Conservation (phyloP, 1,140 invertebrate genomes). For the Ceratoteleas bidentatus region DNA sequence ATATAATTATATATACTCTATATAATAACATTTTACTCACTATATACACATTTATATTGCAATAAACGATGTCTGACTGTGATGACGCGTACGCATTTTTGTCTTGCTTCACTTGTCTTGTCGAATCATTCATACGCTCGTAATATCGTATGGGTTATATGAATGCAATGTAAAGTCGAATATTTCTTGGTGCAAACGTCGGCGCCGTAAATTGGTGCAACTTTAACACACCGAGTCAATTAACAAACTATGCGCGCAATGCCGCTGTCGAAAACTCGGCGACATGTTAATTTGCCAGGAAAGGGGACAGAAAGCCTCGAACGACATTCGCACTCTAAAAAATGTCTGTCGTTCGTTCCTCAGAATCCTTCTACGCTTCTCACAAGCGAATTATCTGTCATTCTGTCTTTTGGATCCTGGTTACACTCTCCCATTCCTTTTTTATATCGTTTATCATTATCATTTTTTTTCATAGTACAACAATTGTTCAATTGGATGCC, state of each 20-base stretch:
- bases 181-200: not conserved
- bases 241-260: constrained; percentile 16
- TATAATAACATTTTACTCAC: constrained; percentile 73
- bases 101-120: not conserved
- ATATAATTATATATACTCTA: constrained; percentile 68
- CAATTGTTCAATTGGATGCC: no score
- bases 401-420: no score
- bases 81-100: constrained; percentile 45
- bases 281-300: no score
- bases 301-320: no score
- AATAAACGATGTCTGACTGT: constrained; percentile 76
- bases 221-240: constrained; percentile 23
- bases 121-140: constrained; percentile 24
- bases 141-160: constrained; percentile 24
- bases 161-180: constrained; percentile 35
- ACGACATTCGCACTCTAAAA: no score
- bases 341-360: no score
- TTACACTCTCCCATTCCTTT: no score
- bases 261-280: constrained; percentile 13
- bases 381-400: no score
- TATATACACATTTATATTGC: constrained; percentile 82
- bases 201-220: not conserved
- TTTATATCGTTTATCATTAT: no score
- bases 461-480: no score
- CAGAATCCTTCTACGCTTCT: no score